Conservation (phyloP, 2,888 invertebrate species). For the Aspidiotus rigidus region DNA sequence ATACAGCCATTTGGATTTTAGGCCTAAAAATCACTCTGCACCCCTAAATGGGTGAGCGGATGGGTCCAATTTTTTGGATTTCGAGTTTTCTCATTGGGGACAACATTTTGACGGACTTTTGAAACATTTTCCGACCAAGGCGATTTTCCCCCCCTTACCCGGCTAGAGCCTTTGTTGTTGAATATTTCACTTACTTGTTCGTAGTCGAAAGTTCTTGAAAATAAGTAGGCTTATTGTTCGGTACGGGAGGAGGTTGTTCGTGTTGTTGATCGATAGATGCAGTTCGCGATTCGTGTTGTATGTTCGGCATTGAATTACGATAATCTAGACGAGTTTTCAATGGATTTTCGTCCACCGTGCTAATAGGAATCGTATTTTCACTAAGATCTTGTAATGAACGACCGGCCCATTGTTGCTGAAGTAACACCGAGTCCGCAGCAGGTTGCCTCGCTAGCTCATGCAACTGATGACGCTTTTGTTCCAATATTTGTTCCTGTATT, state of each 20-base stretch:
- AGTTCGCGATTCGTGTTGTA: conserved; percentile 45
- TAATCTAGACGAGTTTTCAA: conserved; percentile 44
- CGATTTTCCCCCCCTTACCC: too few species aligned
- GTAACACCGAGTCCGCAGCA: not conserved
- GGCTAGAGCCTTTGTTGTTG: too few species aligned
- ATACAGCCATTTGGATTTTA: too few species aligned
- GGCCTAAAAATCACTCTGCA: too few species aligned
- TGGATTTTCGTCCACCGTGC: not conserved
- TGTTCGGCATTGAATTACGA: conserved; percentile 52
- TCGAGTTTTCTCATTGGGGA: too few species aligned
- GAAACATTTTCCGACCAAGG: too few species aligned
- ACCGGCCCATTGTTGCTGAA: conserved; percentile 11
- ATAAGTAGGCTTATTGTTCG: conserved; percentile 21
- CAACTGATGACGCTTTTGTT: not conserved
- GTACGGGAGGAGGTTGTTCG: conserved; percentile 33
- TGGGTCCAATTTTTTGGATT: too few species aligned
- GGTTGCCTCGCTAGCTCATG: not conserved
- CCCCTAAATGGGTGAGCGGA: too few species aligned
- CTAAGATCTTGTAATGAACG: conserved; percentile 56
- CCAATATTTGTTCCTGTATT: not conserved
- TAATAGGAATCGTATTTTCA: conserved; percentile 36
- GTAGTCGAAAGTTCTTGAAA: conserved; percentile 4
- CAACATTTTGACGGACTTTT: too few species aligned
- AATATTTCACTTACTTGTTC: conserved; percentile 11
- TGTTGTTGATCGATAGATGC: conserved; percentile 17